phyloP scores from a whole-genome alignment of 2,888 invertebrate species.

The Melanchra persicariae region DNA sequence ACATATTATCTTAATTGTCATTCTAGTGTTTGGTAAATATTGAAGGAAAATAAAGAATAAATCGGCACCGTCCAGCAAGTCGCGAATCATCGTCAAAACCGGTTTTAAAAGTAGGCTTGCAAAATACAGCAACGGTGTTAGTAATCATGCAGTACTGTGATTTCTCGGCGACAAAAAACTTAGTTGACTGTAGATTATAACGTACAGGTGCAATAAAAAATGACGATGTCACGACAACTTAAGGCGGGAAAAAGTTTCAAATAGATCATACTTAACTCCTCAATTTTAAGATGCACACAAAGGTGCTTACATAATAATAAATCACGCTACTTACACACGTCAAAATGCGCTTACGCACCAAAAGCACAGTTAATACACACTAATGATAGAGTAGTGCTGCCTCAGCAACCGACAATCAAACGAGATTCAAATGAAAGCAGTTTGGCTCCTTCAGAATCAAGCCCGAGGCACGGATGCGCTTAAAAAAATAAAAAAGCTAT shows the following conservation, averaged over 20 bases:
- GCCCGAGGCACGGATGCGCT: conserved; percentile 86
- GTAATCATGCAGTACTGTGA: conserved; percentile 69
- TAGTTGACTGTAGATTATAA: conserved; percentile 60
- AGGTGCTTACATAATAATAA: conserved; percentile 75
- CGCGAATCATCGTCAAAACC: conserved; percentile 82
- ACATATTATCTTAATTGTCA: conserved; percentile 13
- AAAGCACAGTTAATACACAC: conserved; percentile 80
- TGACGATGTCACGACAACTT: conserved; percentile 61
- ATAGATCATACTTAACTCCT: conserved; percentile 69
- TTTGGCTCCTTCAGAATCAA: conserved; percentile 76
- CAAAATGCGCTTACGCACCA: conserved; percentile 83
- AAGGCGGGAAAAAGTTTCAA: conserved; percentile 64
- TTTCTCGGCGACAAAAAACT: conserved; percentile 64
- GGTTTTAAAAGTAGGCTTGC: conserved; percentile 87
- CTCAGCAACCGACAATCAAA: conserved; percentile 82
- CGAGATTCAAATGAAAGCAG: conserved; percentile 84
- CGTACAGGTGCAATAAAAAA: conserved; percentile 54
- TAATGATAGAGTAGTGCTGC: conserved; percentile 83
- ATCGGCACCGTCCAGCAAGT: conserved; percentile 70
- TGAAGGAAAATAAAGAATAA: conserved; percentile 50
- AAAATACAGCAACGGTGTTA: conserved; percentile 78
- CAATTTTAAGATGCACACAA: conserved; percentile 71
- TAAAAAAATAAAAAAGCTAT: conserved; percentile 66
- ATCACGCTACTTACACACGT: conserved; percentile 84
- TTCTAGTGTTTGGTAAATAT: conserved; percentile 42